Conservation (phyloP, 2,113 vertebrate species). For the Neogobius melanostomus region DNA sequence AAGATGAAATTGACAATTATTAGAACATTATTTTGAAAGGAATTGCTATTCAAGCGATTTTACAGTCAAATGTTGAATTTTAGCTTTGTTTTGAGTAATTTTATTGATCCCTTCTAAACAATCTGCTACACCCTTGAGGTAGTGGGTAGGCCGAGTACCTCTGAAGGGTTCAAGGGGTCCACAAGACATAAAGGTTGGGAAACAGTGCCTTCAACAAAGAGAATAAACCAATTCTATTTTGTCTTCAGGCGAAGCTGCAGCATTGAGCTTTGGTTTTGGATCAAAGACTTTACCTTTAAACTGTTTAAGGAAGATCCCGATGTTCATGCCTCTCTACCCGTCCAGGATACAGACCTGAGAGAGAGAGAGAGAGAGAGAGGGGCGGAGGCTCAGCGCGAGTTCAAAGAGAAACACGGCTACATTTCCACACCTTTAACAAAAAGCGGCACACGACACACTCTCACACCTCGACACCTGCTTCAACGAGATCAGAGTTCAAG, state of each 20-base stretch:
- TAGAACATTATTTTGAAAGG: too few relatives aligned
- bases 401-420: constrained; percentile 24
- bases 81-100: not conserved
- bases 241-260: too few relatives aligned
- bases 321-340: constrained; percentile 90
- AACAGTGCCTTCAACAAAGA: too few relatives aligned
- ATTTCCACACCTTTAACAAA: constrained; percentile 29
- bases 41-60: too few relatives aligned
- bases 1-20: too few relatives aligned
- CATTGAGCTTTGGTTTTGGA: too few relatives aligned
- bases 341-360: constrained; percentile 86
- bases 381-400: not conserved
- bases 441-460: constrained; percentile 2
- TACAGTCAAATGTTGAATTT: too few relatives aligned
- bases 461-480: too few relatives aligned
- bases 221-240: too few relatives aligned
- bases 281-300: constrained; percentile 86
- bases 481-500: not conserved
- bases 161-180: not conserved
- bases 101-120: not conserved
- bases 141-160: not conserved
- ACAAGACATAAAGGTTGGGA: too few relatives aligned
- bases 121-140: too few relatives aligned
- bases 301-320: constrained; percentile 94
- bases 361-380: too few relatives aligned